phyloP scores from a whole-genome alignment of 2,113 vertebrate species.

The Seriola quinqueradiata region DNA sequence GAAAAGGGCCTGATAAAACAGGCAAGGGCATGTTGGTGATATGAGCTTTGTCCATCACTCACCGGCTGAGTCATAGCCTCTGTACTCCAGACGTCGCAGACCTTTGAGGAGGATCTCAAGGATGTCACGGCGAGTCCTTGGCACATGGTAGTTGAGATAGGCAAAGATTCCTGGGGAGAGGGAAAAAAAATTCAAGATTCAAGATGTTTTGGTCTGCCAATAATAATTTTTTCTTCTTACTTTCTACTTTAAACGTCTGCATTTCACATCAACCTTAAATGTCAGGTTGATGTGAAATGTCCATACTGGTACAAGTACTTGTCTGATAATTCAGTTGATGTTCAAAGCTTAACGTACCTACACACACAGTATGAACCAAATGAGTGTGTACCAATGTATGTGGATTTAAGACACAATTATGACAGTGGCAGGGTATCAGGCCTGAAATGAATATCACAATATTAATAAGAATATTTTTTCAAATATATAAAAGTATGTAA shows the following conservation, averaged over 20 bases:
- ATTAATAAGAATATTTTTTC: too few relatives aligned
- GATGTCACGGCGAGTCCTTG: conserved; percentile 94
- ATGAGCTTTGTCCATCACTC: conserved; percentile 14
- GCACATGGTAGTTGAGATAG: conserved; percentile 98
- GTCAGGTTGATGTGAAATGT: not conserved
- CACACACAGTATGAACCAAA: not conserved
- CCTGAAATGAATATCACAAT: not conserved
- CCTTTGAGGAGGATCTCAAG: conserved; percentile 98
- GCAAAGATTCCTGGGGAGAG: conserved; percentile 93
- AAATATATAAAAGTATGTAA: too few relatives aligned
- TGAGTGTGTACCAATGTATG: not conserved
- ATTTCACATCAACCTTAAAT: not conserved
- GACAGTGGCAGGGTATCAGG: not conserved
- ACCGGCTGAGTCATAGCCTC: conserved; percentile 99
- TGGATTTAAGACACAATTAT: not conserved
- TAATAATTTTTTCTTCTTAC: not conserved
- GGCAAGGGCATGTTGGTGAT: conserved; percentile 10
- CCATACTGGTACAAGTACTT: not conserved
- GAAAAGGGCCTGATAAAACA: conserved; percentile 7
- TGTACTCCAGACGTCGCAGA: conserved; percentile 95
- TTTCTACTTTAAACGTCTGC: not conserved
- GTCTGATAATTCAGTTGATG: not conserved
- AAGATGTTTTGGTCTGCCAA: not conserved
- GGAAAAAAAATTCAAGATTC: conserved; percentile 15
- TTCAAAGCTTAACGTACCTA: not conserved